These are phyloP conservation scores for Drosophila neocordata DNA, from an alignment of 1,140 invertebrate genomes.

Conservation along the genomic window DNA sequence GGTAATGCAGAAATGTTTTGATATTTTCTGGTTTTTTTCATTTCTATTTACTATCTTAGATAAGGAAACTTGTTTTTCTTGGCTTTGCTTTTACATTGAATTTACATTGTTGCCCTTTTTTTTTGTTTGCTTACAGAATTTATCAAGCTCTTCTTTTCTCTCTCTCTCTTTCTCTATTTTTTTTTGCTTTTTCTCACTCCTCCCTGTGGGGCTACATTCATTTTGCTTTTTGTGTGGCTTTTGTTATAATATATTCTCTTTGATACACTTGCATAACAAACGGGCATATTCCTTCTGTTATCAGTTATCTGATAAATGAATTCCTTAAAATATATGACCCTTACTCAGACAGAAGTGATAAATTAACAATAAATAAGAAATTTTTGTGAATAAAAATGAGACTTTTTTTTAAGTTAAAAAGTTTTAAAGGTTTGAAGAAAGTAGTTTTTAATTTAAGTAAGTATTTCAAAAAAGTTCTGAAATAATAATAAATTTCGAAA, in stretches of 20 bases:
- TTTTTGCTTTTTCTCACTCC: background rate
- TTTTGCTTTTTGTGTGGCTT: constrained; percentile 1
- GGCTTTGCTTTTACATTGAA: constrained; percentile 2
- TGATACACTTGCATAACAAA: background rate
- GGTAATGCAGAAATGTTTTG: background rate
- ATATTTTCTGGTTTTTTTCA: background rate
- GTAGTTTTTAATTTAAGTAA: too few species aligned
- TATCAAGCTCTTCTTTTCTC: background rate
- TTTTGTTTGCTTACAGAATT: background rate
- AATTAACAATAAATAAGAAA: background rate
- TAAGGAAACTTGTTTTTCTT: constrained; percentile 1
- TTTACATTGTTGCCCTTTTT: constrained; percentile 10
- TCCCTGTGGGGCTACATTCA: background rate
- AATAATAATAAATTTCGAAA: too few species aligned
- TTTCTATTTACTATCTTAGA: constrained; percentile 5
- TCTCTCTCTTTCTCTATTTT: background rate
- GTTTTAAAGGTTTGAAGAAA: too few species aligned
- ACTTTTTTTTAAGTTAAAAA: too few species aligned
- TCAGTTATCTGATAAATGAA: constrained; percentile 8
- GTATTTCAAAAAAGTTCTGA: too few species aligned
- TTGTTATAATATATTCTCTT: constrained; percentile 10
- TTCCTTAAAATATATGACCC: background rate
- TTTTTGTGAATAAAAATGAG: too few species aligned
- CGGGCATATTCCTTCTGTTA: background rate
- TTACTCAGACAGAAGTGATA: background rate